Base-by-base conservation (phyloP, 23 tunicate species). In the Halocynthia roretzi region DNA sequence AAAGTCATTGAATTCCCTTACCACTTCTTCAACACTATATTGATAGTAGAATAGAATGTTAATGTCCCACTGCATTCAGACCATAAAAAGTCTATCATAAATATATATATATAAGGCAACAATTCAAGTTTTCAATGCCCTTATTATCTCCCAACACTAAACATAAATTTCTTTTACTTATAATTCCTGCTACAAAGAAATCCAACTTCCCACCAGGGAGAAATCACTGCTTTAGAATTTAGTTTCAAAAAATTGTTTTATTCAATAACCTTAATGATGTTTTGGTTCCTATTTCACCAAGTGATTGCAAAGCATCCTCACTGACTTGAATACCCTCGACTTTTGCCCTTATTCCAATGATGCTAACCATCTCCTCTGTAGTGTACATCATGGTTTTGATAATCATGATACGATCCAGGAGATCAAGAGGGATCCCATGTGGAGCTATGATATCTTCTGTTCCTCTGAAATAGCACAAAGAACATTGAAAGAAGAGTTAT, bases 361-460 rank as follows among this genome's bases (percentile, higher is more conserved):
- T 96, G 67, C 81, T 76, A 69, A 82, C 83, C 88, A 96, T 85
- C 67, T 90, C 93, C 17, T 89, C 91, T 19, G 81, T 80, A 49
- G 88, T 83, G 84, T 96, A 96, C 97, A 89, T 96, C 85, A 83
- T 80, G 19, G 99, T 96, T 54, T 89, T 89, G 62, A 96, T 87
- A 74, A 96, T 96, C 77, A 89, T 77, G 55, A 96, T 85, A 10
- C 99, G 88, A 62, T 96, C 99, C 48, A 96, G 91, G 54, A 96
- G 62, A 73, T 96, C 99, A 10, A 83, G 88, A 10, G 99, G 99
- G 69, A 96, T 85, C 11, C 99, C 99, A 73, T 96, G 99, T 22
- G 99, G 99, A 40, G 96, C 93, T 5, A 89, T 50, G 10, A 89
- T 81, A 72, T 86, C 99, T 68, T 96, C 99, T 50, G 85, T 89